phyloP scores from a whole-genome alignment of 2,113 vertebrate genomes.

The Nesogale talazaci region DNA sequence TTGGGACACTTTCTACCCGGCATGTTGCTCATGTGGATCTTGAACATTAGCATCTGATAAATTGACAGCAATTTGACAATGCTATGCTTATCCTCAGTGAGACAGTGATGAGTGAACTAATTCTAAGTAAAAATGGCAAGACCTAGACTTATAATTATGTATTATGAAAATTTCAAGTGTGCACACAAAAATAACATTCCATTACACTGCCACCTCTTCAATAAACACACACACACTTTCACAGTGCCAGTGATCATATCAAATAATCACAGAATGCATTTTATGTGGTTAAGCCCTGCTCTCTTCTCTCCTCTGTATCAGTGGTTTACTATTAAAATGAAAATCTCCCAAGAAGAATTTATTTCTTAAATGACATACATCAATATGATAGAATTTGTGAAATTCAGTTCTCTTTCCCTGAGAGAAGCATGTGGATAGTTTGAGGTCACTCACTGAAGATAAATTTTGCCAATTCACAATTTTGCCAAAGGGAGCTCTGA shows the following conservation, averaged over 20 bases:
- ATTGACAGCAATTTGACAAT: neutral
- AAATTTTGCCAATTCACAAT: neutral
- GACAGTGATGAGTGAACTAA: neutral
- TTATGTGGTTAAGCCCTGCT: neutral
- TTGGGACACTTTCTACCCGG: neutral
- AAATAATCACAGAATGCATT: neutral
- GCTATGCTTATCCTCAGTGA: neutral
- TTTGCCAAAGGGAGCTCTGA: slow-evolving; percentile 2
- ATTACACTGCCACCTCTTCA: too few species aligned
- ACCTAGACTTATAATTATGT: neutral
- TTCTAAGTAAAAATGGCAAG: neutral
- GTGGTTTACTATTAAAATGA: slow-evolving; percentile 3
- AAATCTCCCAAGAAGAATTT: slow-evolving; percentile 16
- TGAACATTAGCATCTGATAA: neutral
- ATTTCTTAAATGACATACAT: slow-evolving; percentile 7
- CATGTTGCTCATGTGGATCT: neutral
- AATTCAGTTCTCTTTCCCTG: neutral
- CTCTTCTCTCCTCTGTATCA: neutral
- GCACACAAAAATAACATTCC: neutral
- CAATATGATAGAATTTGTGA: neutral
- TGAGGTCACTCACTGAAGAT: neutral
- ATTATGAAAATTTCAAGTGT: neutral
- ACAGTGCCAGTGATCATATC: neutral
- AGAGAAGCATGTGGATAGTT: neutral
- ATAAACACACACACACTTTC: neutral